Conservation (phyloP, 1,140 invertebrate genomes). For the Drosophila tropicalis region DNA sequence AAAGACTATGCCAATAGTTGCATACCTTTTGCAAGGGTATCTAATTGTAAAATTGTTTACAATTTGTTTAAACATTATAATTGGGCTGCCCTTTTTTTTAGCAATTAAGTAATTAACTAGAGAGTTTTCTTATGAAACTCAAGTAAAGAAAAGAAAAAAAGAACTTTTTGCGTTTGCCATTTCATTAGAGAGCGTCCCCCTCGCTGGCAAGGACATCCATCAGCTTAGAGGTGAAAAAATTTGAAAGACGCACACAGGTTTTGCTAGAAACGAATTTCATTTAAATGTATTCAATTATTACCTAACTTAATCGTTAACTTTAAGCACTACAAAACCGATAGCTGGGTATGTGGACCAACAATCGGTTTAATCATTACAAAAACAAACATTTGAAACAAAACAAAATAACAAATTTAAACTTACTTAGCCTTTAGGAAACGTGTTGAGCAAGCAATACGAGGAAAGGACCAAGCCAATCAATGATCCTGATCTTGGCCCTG, state of each 20-base stretch:
- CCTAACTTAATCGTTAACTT: slow-evolving; percentile 27
- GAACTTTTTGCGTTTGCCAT: slow-evolving; percentile 47
- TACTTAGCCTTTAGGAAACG: slow-evolving; percentile 39
- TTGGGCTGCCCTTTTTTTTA: slow-evolving; percentile 58
- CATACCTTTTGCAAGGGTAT: background rate
- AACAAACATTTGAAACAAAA: slow-evolving; percentile 12
- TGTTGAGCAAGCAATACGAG: slow-evolving; percentile 81
- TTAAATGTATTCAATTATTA: slow-evolving; percentile 43
- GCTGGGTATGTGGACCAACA: slow-evolving; percentile 81
- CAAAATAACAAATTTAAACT: slow-evolving; percentile 40
- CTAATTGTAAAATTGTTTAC: background rate
- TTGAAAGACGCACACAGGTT: slow-evolving; percentile 54
- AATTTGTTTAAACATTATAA: slow-evolving; percentile 15
- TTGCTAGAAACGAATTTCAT: slow-evolving; percentile 76
- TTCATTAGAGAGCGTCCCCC: slow-evolving; percentile 14
- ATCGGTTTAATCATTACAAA: slow-evolving; percentile 62
- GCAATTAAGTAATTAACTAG: slow-evolving; percentile 36
- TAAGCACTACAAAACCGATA: slow-evolving; percentile 46
- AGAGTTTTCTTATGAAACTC: slow-evolving; percentile 23
- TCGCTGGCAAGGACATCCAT: background rate
- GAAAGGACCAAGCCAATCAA: slow-evolving; percentile 50
- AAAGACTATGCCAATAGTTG: no score
- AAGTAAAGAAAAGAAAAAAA: background rate
- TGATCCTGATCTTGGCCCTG: slow-evolving; percentile 53
- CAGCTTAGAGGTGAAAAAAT: background rate